Evolutionary conservation across 2,888 invertebrate species (phyloP), one percentile per base, ranked within the genome.

Genomic region (Tetrapedia diversipes): DNA sequence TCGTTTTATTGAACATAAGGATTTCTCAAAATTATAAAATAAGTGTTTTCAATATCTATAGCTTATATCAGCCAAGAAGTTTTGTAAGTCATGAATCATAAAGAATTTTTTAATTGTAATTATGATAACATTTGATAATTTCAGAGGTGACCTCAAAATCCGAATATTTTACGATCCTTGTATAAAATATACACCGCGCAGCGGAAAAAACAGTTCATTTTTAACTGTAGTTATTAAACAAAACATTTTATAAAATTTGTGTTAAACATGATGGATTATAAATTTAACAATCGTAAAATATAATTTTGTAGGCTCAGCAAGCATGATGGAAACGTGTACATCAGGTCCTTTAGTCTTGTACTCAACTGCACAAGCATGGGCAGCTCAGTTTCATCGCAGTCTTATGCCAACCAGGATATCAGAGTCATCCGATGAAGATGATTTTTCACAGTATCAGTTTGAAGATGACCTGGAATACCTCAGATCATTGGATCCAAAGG

Each of bases 401-500:
- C 75, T 86, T 22, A 83, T 80, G 29, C 79, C 76, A 2, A 74
- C 76, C 37, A 83, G 84, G 56, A 77, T 85, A 32, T 84, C 86
- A 0, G 88, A 89, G 49, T 87, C 87, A 0, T 88, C 88, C 2
- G 88, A 88, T 27, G 90, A 90, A n/a, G 90, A 91, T 67, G 89
- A 90, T 71, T 87, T 90, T 37, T 87, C 92, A 79, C 91, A 92
- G 61, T 93, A 93, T 81, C 92, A 93, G 67, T 93, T 94, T 83
- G 94, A 96, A 79, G 96, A 96, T 85, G 96, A 98, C 92, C 94
- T 97, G 10, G 94, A 95, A 70, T 97, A 97, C 91, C 93, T 99
- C 78, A 94, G 96, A 82, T 97, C 97, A 75, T 93, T 99, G 81
- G 97, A 99, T 92, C 99, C 99, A 2, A 98, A 97, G 91, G 97